phyloP scores from a whole-genome alignment of 2,888 invertebrate genomes.

The Mystacides longicornis region DNA sequence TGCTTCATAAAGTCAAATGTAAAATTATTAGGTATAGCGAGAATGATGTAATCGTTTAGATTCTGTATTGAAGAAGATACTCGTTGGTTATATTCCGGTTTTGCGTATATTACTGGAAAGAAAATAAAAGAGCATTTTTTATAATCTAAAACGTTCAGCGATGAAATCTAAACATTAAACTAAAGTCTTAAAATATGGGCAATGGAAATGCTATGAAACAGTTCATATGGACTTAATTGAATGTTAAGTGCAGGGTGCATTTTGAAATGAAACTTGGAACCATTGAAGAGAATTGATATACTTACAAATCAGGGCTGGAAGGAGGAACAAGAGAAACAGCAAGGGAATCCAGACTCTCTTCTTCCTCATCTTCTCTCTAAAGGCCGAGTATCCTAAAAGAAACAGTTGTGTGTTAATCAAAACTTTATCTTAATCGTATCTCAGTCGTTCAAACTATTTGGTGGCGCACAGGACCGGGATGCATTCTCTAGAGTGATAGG shows the following conservation, averaged over 20 bases:
- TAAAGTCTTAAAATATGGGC: too few species aligned
- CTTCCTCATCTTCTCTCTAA: conserved; percentile 12
- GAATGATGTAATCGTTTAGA: conserved; percentile 26
- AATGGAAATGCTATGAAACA: too few species aligned
- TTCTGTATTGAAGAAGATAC: conserved; percentile 16
- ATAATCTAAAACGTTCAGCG: not conserved
- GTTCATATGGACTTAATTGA: too few species aligned
- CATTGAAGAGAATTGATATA: too few species aligned
- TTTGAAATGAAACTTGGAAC: too few species aligned
- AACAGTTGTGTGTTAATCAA: too few species aligned
- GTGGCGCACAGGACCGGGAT: too few species aligned
- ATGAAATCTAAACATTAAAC: too few species aligned
- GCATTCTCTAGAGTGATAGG: too few species aligned
- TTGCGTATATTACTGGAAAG: conserved; percentile 22
- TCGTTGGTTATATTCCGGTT: conserved; percentile 21
- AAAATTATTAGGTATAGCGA: conserved; percentile 28
- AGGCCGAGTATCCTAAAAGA: conserved; percentile 1
- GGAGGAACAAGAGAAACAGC: conserved; percentile 15
- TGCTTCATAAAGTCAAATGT: conserved; percentile 17
- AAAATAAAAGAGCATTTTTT: conserved; percentile 6
- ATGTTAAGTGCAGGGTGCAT: too few species aligned
- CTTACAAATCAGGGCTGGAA: conserved; percentile 22
- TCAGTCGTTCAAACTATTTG: too few species aligned
- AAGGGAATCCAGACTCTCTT: conserved; percentile 20
- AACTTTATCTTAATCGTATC: too few species aligned